These are phyloP conservation scores for Sebastes iracundus DNA, from an alignment of 2,797 vertebrate species.

Conservation along the genomic window DNA sequence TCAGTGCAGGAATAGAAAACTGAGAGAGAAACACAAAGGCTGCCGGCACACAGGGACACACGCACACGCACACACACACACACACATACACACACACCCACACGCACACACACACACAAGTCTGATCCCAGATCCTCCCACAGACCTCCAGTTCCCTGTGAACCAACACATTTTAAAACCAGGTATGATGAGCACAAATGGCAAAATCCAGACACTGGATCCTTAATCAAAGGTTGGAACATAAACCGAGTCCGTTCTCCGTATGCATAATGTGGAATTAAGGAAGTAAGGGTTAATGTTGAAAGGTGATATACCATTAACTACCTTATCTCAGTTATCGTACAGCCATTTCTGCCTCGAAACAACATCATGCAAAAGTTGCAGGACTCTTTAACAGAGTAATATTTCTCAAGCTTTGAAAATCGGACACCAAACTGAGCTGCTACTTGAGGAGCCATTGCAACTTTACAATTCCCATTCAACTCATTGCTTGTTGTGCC, in stretches of 20 bases:
- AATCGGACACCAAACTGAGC: background rate
- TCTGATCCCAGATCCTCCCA: constrained; percentile 58
- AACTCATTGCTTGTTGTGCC: constrained; percentile 5
- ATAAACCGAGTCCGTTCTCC: constrained; percentile 35
- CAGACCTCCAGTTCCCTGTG: constrained; percentile 60
- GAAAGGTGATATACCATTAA: background rate
- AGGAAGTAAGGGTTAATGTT: constrained; percentile 17
- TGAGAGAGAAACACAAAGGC: constrained; percentile 82
- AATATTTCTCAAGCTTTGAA: constrained; percentile 3
- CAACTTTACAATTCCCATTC: constrained; percentile 12
- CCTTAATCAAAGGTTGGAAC: constrained; percentile 34
- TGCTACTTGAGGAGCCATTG: constrained; percentile 6
- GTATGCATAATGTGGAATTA: constrained; percentile 44
- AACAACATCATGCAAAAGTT: constrained; percentile 48
- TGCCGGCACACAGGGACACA: constrained; percentile 67
- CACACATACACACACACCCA: constrained; percentile 9
- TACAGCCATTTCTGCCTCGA: constrained; percentile 38
- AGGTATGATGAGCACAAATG: constrained; percentile 52
- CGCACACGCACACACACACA: constrained; percentile 11
- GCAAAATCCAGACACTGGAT: constrained; percentile 59
- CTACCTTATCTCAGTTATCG: constrained; percentile 17
- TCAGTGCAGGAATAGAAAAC: constrained; percentile 87
- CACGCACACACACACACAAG: background rate
- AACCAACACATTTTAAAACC: constrained; percentile 65
- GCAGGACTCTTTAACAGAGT: constrained; percentile 14